Percentiles rank a stretch among this genome's conserved stretches.
These are phyloP conservation scores for Philereme vetulata DNA, from an alignment of 2,888 invertebrate genomes.

Conservation along the genomic window DNA sequence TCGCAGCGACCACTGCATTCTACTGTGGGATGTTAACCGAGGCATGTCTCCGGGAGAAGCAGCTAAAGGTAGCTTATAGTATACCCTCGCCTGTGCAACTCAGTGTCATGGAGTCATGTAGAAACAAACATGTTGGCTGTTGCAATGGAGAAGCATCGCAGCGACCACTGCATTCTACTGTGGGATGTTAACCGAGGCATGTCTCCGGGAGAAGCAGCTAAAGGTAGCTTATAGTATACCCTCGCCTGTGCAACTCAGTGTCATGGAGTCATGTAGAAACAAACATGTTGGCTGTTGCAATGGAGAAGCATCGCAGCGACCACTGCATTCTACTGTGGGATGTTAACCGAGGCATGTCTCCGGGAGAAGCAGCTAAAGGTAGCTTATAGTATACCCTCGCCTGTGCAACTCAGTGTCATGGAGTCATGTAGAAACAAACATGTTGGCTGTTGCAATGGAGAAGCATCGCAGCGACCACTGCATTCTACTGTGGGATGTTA, in stretches of 20 bases:
- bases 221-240: constrained; percentile 72
- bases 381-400: constrained; percentile 85
- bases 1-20: constrained; percentile 93
- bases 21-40: constrained; percentile 93
- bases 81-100: constrained; percentile 93
- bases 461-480: constrained; percentile 95
- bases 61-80: constrained; percentile 16
- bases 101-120: constrained; percentile 93
- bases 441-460: constrained; percentile 94
- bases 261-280: constrained; percentile 94
- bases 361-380: constrained; percentile 48
- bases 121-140: constrained; percentile 93
- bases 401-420: constrained; percentile 94
- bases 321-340: constrained; percentile 96
- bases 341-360: constrained; percentile 79
- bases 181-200: constrained; percentile 91
- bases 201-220: constrained; percentile 48
- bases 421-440: constrained; percentile 92
- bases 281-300: constrained; percentile 92
- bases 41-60: constrained; percentile 61
- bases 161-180: constrained; percentile 93
- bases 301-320: constrained; percentile 95
- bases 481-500: constrained; percentile 94
- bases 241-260: constrained; percentile 93
- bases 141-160: constrained; percentile 94